These are phyloP conservation scores for Andricus grossulariae DNA, from an alignment of 1,140 invertebrate genomes.

Conservation along the genomic window DNA sequence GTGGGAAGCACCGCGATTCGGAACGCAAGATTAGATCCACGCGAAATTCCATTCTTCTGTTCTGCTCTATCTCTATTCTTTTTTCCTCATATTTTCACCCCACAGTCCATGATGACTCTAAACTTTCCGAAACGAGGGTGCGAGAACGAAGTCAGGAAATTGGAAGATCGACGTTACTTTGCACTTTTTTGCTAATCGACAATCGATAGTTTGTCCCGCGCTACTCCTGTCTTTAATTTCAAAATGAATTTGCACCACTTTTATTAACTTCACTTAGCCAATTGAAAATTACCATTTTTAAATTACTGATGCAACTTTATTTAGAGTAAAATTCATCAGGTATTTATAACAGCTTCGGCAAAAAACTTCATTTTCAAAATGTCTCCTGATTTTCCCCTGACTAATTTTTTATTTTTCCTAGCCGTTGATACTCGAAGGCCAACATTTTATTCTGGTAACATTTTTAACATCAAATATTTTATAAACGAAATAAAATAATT, in stretches of 20 bases:
- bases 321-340: not conserved
- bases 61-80: not conserved
- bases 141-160: conserved; percentile 30
- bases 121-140: conserved; percentile 22
- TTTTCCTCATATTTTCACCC: not conserved
- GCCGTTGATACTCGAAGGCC: too few species aligned
- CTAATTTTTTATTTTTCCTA: too few species aligned
- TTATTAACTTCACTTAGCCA: not conserved
- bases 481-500: too few species aligned
- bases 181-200: conserved; percentile 39
- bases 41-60: not conserved
- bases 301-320: not conserved
- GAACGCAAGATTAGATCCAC: conserved; percentile 2
- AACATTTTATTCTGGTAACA: too few species aligned
- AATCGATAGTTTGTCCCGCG: conserved; percentile 33
- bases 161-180: conserved; percentile 33
- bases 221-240: not conserved
- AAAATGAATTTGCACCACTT: conserved; percentile 10
- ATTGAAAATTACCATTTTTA: not conserved
- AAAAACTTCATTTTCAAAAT: too few species aligned
- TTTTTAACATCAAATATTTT: too few species aligned
- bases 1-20: not conserved
- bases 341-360: too few species aligned
- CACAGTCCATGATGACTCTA: not conserved
- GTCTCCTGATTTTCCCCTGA: too few species aligned